phyloP scores from a whole-genome alignment of 1,140 invertebrate genomes.

The Drosophila pachea region DNA sequence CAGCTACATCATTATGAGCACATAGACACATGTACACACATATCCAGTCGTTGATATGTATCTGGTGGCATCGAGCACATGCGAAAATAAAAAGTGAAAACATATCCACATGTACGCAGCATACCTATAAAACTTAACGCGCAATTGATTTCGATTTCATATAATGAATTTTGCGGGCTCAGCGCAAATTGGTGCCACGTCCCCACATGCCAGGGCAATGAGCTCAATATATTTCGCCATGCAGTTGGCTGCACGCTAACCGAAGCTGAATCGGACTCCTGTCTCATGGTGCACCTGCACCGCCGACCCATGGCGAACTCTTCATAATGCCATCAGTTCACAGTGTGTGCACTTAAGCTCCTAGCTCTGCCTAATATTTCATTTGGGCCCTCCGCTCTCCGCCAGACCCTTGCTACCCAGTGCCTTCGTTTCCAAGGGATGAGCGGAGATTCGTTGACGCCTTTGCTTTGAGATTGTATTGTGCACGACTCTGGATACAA shows the following conservation, averaged over 20 bases:
- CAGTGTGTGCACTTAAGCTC: too few relatives aligned
- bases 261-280: too few relatives aligned
- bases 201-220: slow-evolving; percentile 1
- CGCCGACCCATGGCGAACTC: too few relatives aligned
- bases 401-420: too few relatives aligned
- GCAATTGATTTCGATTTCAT: slow-evolving; percentile 64
- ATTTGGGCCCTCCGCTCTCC: too few relatives aligned
- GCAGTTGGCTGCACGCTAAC: background rate
- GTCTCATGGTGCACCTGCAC: too few relatives aligned
- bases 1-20: slow-evolving; percentile 4
- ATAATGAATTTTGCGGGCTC: slow-evolving; percentile 60
- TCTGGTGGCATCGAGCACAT: slow-evolving; percentile 8
- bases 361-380: too few relatives aligned
- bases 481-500: background rate
- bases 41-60: background rate
- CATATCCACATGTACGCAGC: slow-evolving; percentile 18
- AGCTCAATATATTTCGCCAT: slow-evolving; percentile 20
- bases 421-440: too few relatives aligned
- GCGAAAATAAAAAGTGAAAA: slow-evolving; percentile 6
- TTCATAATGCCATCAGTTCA: too few relatives aligned
- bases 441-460: too few relatives aligned
- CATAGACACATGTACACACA: background rate
- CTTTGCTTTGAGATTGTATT: too few relatives aligned
- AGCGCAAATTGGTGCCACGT: slow-evolving; percentile 33
- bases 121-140: slow-evolving; percentile 47